A percentile compares a stretch with the other conserved stretches of the same genome.
Conservation (phyloP, 2,113 vertebrate genomes). For the Terrapene triunguis region DNA sequence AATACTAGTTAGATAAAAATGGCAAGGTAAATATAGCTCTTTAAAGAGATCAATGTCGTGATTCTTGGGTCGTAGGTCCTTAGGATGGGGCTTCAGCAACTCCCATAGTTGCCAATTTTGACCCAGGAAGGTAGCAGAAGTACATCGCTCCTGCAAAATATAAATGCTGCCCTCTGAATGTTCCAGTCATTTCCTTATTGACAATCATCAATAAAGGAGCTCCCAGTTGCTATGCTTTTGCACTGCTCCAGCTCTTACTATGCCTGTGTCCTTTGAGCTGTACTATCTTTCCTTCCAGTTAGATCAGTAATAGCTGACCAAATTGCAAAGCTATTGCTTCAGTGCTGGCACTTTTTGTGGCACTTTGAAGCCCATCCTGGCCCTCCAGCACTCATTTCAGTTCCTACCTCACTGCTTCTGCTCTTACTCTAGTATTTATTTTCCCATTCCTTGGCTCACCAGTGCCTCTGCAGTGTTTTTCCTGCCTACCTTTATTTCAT, state of each 20-base stretch:
- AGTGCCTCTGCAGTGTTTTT: neutral
- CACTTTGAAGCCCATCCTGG: neutral
- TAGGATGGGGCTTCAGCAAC: neutral
- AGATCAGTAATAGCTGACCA: neutral
- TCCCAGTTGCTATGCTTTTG: neutral
- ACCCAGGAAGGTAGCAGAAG: neutral
- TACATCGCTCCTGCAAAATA: neutral
- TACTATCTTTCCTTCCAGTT: neutral
- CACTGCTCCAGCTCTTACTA: neutral
- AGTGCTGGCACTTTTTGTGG: neutral
- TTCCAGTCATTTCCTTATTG: neutral
- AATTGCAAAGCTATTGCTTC: neutral
- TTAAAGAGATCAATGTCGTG: neutral
- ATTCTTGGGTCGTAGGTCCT: slow-evolving; percentile 20
- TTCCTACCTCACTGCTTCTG: neutral
- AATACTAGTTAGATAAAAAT: slow-evolving; percentile 50
- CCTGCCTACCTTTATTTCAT: neutral
- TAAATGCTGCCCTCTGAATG: neutral
- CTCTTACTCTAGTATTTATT: neutral
- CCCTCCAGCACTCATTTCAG: neutral
- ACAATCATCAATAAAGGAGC: fast-evolving
- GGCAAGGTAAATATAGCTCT: slow-evolving; percentile 46
- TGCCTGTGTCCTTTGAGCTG: neutral
- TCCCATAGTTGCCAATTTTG: neutral
- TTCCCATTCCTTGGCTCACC: neutral